Percentiles rank a stretch among this genome's conserved stretches.
These are phyloP conservation scores for Zingel zingel DNA, from an alignment of 2,113 vertebrate genomes.

Conservation along the genomic window DNA sequence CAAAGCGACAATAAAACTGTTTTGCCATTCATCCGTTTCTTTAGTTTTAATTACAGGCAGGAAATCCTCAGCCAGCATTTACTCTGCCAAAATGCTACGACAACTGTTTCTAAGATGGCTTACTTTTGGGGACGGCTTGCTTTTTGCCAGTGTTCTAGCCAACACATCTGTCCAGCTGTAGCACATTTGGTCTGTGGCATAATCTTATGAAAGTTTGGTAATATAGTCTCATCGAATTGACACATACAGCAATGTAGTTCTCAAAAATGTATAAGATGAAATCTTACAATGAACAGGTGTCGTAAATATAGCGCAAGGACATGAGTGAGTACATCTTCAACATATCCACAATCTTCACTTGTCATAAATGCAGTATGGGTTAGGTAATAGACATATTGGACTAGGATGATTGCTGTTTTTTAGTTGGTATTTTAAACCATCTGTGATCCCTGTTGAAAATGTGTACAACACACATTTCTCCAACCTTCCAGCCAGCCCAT, in stretches of 20 bases:
- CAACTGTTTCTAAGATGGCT: background rate
- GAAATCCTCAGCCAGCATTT: conserved; percentile 4
- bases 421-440: background rate
- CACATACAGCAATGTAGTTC: background rate
- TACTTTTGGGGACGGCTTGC: background rate
- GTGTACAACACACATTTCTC: background rate
- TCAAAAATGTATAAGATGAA: background rate
- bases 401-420: background rate
- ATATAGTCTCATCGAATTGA: background rate
- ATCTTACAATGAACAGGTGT: background rate
- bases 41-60: background rate
- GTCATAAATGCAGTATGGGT: background rate
- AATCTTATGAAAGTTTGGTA: background rate
- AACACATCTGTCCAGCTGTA: background rate
- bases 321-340: background rate
- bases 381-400: background rate
- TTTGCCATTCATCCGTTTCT: background rate
- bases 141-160: background rate
- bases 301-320: background rate
- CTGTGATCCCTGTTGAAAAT: background rate
- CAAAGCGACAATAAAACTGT: background rate
- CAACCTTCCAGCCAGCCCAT: background rate
- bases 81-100: background rate
- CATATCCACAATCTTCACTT: background rate
- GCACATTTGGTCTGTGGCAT: background rate